Evolutionary conservation across 1,140 invertebrate species (phyloP).

Genomic region (Colletes gigas): DNA sequence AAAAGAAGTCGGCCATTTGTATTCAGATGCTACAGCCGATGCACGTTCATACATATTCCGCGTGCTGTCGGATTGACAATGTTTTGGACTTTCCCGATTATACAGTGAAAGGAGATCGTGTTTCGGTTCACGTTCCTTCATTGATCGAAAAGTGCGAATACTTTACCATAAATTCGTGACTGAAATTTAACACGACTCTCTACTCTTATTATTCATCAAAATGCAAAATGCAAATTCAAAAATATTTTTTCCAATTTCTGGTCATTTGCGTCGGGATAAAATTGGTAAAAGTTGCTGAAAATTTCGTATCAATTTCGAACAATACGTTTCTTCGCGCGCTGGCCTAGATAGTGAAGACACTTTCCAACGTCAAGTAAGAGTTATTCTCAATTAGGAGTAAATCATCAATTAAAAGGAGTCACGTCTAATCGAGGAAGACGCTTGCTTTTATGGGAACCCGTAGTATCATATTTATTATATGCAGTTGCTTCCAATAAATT

Average conservation of each 20-base stretch:
- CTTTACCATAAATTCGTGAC: slow-evolving; percentile 27
- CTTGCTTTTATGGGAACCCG: not conserved
- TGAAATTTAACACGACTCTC: slow-evolving; percentile 21
- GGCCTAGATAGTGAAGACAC: not conserved
- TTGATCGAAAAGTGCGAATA: slow-evolving; percentile 30
- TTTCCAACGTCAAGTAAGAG: not conserved
- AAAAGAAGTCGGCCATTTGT: slow-evolving; percentile 46
- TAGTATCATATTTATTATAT: not conserved
- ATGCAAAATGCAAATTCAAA: not conserved
- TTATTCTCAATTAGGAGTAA: no score
- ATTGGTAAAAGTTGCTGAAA: no score
- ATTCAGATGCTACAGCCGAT: slow-evolving; percentile 19
- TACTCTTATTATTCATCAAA: slow-evolving; percentile 2
- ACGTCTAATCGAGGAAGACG: no score
- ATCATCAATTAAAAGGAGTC: no score
- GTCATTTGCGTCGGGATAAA: no score
- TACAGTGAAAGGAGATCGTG: slow-evolving; percentile 45
- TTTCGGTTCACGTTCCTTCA: slow-evolving; percentile 34
- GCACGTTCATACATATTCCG: slow-evolving; percentile 40
- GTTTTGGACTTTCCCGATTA: slow-evolving; percentile 33
- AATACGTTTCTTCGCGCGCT: not conserved
- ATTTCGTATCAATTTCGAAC: not conserved
- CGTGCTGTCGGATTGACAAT: slow-evolving; percentile 36
- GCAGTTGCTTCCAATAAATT: not conserved
- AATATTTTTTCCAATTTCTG: not conserved